Percentiles rank a stretch among this genome's conserved stretches.
phyloP scores from a whole-genome alignment of 1,140 invertebrate genomes.

The Drosophila arawakana region DNA sequence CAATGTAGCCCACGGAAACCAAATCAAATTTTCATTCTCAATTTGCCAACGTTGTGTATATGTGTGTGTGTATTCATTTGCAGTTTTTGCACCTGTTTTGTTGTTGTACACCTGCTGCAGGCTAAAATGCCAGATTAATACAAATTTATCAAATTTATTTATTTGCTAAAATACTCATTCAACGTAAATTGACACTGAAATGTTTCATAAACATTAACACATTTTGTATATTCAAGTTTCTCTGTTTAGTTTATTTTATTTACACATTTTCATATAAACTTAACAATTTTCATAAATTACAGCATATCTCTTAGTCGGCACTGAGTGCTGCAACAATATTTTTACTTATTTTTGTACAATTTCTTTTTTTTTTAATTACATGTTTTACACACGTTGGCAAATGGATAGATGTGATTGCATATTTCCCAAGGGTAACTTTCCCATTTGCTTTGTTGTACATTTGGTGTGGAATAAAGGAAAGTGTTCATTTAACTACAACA shows the following conservation, averaged over 20 bases:
- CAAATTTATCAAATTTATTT: constrained; percentile 36
- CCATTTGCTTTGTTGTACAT: constrained; percentile 23
- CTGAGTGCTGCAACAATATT: not conserved
- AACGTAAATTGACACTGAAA: not conserved
- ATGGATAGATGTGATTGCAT: constrained; percentile 72
- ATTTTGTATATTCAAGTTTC: no score
- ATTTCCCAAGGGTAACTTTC: constrained; percentile 39
- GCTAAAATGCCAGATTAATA: constrained; percentile 44
- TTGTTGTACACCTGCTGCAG: constrained; percentile 13
- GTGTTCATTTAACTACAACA: not conserved
- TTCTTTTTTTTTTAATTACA: constrained; percentile 63
- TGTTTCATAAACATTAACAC: no score
- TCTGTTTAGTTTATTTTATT: not conserved
- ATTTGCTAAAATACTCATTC: not conserved
- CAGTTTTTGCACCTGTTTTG: constrained; percentile 8
- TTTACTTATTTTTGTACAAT: constrained; percentile 2
- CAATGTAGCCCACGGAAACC: constrained; percentile 28
- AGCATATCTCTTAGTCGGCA: not conserved
- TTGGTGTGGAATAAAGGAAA: not conserved
- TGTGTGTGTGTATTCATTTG: constrained; percentile 4
- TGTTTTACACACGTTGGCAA: constrained; percentile 49
- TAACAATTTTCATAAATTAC: no score
- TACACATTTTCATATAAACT: not conserved
- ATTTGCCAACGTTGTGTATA: not conserved
- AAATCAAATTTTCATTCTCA: constrained; percentile 64